A percentile compares a stretch with the other conserved stretches of the same genome.
Evolutionary conservation across 2,113 vertebrate genomes (phyloP).

Genomic region (Semnopithecus entellus): DNA sequence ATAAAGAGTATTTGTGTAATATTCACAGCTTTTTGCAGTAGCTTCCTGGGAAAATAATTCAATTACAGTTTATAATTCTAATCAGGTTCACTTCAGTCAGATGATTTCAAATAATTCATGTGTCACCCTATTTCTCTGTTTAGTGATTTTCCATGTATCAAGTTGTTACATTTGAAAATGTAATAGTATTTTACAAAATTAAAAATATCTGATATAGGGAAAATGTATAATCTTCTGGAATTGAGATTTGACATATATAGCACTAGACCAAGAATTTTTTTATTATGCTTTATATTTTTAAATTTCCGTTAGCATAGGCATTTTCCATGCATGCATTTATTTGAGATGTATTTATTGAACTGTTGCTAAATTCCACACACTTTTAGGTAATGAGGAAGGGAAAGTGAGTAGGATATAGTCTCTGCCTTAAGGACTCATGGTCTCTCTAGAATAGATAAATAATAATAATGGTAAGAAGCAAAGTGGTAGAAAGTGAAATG

Average conservation of each 20-base stretch:
- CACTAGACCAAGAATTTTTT: not conserved
- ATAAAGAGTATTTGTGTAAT: not conserved
- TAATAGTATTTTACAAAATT: not conserved
- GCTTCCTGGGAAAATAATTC: not conserved
- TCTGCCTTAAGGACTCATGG: not conserved
- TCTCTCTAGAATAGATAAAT: not conserved
- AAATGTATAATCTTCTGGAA: not conserved
- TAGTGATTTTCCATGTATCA: not conserved
- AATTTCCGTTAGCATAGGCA: not conserved
- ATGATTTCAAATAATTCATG: not conserved
- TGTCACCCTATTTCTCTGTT: not conserved
- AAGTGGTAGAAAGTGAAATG: conserved; percentile 12
- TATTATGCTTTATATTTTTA: not conserved
- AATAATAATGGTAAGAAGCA: not conserved
- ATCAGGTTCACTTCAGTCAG: not conserved
- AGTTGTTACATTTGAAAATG: not conserved
- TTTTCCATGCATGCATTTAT: not conserved
- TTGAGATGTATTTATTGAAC: not conserved
- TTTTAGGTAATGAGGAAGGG: not conserved
- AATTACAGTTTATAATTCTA: not conserved
- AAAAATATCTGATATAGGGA: not conserved
- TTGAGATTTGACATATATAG: not conserved
- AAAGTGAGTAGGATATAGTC: not conserved
- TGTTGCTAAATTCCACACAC: not conserved
- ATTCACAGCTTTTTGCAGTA: not conserved